Evolutionary conservation across 2,888 invertebrate genomes (phyloP).

Genomic region (Ceriagrion tenellum): DNA sequence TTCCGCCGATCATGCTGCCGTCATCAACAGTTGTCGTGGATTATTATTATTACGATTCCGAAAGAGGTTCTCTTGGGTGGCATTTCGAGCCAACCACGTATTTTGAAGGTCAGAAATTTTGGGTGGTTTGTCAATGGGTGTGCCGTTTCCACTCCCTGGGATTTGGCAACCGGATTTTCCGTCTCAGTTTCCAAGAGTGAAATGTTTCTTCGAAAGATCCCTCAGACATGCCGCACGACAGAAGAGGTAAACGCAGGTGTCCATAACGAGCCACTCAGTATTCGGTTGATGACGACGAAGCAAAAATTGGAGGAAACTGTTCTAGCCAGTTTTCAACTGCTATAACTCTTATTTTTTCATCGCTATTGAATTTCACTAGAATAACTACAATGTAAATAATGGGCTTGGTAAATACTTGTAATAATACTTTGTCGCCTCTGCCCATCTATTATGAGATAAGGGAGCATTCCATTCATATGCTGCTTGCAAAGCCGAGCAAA

Average conservation of each 20-base stretch:
- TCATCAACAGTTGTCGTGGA: neutral
- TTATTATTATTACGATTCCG: neutral
- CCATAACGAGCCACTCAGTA: neutral
- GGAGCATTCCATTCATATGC: too few relatives aligned
- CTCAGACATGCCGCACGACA: neutral
- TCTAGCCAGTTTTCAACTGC: too few relatives aligned
- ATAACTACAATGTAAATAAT: too few relatives aligned
- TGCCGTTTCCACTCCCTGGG: neutral
- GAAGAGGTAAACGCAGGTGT: neutral
- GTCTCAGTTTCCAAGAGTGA: neutral
- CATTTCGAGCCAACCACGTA: neutral
- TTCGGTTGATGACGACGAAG: neutral
- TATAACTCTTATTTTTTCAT: too few relatives aligned
- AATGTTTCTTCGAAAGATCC: neutral
- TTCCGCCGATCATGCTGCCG: neutral
- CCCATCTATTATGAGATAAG: too few relatives aligned
- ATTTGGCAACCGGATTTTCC: conserved; percentile 2
- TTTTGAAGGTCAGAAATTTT: neutral
- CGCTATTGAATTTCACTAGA: too few relatives aligned
- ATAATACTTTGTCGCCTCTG: too few relatives aligned
- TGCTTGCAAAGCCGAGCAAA: too few relatives aligned
- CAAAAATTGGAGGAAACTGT: neutral
- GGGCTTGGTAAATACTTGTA: too few relatives aligned
- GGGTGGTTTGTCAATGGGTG: neutral
- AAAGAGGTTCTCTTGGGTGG: neutral